Base-by-base conservation (phyloP, 2,888 invertebrate species). In the Phyllotreta striolata region DNA sequence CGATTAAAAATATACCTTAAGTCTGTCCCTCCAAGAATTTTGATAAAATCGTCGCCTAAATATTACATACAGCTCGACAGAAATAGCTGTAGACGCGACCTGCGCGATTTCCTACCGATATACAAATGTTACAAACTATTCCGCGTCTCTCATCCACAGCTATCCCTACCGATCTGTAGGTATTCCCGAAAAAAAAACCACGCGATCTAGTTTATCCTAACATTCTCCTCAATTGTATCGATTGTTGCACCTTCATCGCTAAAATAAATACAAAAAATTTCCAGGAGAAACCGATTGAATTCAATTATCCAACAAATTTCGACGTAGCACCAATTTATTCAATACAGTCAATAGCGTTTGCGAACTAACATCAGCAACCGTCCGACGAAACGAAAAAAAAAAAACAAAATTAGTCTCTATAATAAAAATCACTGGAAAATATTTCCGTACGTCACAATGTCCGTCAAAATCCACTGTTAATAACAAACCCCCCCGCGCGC, bases 401-500 rank as follows among this genome's bases (percentile, higher is more conserved):
- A 49, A 35, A 52, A 51, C 9, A 9, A 51, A 40, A 52, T 12
- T 44, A 60, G 60, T 60, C 60, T 60, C 47, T 24, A 24, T 24
- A 24, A 24, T 3, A 24, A 24, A 49, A 51, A 60, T 60, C 60
- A 60, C 60, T 54, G 60, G 52, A 60, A 60, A 60, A 60, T 60
- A 60, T 60, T 60, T 60, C 60, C 60, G 60, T 60, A 59, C 60
- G 54, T 60, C 60, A 49, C 52, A 60, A 41, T 51, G 59, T 59
- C 59, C 59, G 51, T 39, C 41, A 51, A 43, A 14, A 34, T 10
- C 40, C 49, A 49, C 58, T 12, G 49, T 39, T 38, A 52, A 57
- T 7, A 44, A 41, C 37, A 55, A 24, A 40, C 55, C 39, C 34
- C 13, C 7, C 5, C 24, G 41, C 8, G 13, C 12, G 9, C 46